Evolutionary conservation across 1,140 invertebrate genomes (phyloP).

Genomic region (Drosophila parabipectinata): DNA sequence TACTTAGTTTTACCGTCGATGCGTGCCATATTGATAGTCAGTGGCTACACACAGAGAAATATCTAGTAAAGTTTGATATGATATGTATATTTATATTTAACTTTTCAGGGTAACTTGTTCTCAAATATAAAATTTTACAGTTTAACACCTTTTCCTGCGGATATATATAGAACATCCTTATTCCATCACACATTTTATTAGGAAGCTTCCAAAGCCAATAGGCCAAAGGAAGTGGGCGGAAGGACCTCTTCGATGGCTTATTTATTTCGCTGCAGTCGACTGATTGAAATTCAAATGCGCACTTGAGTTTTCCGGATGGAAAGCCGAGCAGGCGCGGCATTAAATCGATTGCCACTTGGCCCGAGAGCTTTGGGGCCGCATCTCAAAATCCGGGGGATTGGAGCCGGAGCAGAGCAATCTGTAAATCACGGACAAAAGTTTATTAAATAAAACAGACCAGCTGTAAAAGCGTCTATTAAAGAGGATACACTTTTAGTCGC

Average conservation of each 20-base stretch:
- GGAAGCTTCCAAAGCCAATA: not conserved
- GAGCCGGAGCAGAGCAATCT: not conserved
- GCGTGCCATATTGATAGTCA: slow-evolving; percentile 57
- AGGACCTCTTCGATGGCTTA: slow-evolving; percentile 45
- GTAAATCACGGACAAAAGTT: slow-evolving; percentile 11
- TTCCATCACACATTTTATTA: slow-evolving; percentile 1
- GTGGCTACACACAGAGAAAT: not conserved
- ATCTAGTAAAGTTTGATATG: not conserved
- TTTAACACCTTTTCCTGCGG: not conserved
- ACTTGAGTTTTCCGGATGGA: slow-evolving; percentile 48
- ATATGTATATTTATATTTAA: too few relatives aligned
- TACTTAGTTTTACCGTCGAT: slow-evolving; percentile 34
- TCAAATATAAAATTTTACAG: not conserved
- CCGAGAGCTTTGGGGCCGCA: slow-evolving; percentile 22
- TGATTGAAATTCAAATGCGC: slow-evolving; percentile 78
- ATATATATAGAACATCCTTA: not conserved
- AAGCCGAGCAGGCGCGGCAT: slow-evolving; percentile 45
- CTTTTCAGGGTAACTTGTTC: too few relatives aligned
- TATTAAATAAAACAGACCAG: slow-evolving; percentile 10
- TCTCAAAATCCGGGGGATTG: slow-evolving; percentile 11
- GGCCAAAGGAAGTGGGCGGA: slow-evolving; percentile 22
- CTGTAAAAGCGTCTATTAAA: slow-evolving; percentile 12
- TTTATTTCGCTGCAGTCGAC: slow-evolving; percentile 61
- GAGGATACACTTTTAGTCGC: slow-evolving; percentile 9
- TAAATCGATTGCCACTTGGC: slow-evolving; percentile 51